Evolutionary conservation across 2,113 vertebrate genomes (phyloP).

Genomic region (Xenopus borealis): DNA sequence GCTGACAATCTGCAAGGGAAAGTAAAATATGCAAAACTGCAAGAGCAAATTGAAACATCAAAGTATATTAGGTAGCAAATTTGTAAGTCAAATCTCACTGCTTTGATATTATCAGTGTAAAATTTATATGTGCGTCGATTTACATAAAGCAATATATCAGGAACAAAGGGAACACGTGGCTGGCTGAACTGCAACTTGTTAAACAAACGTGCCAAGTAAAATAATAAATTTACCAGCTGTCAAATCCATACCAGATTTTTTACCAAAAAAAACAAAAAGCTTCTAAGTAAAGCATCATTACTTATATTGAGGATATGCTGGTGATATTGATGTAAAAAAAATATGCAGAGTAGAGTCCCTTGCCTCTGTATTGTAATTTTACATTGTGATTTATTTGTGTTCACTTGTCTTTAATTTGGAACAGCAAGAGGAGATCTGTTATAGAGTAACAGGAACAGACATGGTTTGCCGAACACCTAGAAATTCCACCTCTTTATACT

Average conservation of each 20-base stretch:
- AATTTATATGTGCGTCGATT: background rate
- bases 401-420: too few species aligned
- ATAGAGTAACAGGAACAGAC: too few species aligned
- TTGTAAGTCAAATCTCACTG: slow-evolving; percentile 10
- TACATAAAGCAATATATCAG: slow-evolving; percentile 4
- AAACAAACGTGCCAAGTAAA: background rate
- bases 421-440: too few species aligned
- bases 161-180: background rate
- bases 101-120: background rate
- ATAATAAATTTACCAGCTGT: slow-evolving; percentile 29
- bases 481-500: too few species aligned
- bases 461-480: too few species aligned
- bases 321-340: too few species aligned
- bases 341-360: too few species aligned
- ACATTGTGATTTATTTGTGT: too few species aligned
- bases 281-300: background rate
- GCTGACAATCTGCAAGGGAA: background rate
- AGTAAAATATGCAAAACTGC: background rate
- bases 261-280: background rate
- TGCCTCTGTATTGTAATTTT: too few species aligned
- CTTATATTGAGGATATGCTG: too few species aligned
- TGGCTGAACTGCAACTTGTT: background rate
- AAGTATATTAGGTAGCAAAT: slow-evolving; percentile 1
- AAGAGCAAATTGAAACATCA: background rate
- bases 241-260: background rate